A percentile compares a stretch with the other conserved stretches of the same genome.
Evolutionary conservation across 1,140 invertebrate species (phyloP).

Genomic region (Drosophila elegans): DNA sequence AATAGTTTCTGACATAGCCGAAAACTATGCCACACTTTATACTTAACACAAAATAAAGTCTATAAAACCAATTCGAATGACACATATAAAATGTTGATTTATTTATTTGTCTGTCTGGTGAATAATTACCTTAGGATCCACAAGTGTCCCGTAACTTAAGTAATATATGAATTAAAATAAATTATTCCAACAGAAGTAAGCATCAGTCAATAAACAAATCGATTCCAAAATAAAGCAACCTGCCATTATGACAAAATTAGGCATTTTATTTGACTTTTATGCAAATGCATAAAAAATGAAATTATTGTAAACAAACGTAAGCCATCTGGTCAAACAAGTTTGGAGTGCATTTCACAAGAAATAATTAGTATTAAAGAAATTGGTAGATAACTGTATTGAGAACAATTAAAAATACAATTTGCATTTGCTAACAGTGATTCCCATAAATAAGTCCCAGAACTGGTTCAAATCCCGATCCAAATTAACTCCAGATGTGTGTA

Average conservation of each 20-base stretch:
- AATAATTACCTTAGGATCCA: too few species aligned
- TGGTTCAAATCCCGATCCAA: constrained; percentile 2
- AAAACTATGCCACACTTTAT: neutral
- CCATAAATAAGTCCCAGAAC: constrained; percentile 13
- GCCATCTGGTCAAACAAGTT: constrained; percentile 12
- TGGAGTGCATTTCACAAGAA: neutral
- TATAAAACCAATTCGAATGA: too few species aligned
- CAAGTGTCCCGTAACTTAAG: too few species aligned
- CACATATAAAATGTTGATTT: too few species aligned
- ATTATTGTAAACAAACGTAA: neutral
- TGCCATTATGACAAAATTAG: neutral
- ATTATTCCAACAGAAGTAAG: too few species aligned
- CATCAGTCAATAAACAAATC: too few species aligned
- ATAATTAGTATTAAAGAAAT: neutral
- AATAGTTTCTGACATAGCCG: neutral
- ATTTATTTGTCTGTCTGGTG: too few species aligned
- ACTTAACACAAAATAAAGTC: too few species aligned
- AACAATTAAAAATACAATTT: constrained; percentile 22
- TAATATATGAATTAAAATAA: too few species aligned
- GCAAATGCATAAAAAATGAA: constrained; percentile 10
- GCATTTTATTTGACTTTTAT: constrained; percentile 12
- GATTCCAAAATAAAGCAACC: neutral
- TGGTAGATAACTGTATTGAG: constrained; percentile 16
- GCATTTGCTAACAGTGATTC: constrained; percentile 1
- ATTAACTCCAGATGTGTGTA: constrained; percentile 14